Evolutionary conservation across 2,797 vertebrate species (phyloP).

Genomic region (Fratercula arctica): DNA sequence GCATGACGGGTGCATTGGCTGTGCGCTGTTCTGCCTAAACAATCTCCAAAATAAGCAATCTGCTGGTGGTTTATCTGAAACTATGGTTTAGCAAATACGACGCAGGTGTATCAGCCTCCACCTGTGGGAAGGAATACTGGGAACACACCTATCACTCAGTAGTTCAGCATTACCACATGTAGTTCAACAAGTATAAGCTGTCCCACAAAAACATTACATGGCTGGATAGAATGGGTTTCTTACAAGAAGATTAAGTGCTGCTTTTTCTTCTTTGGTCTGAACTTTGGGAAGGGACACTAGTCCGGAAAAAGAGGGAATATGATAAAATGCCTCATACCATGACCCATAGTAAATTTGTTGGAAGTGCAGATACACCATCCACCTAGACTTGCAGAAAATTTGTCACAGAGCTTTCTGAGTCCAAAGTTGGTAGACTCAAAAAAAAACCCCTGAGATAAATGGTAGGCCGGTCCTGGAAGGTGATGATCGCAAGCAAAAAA

Average conservation of each 20-base stretch:
- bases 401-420: background rate
- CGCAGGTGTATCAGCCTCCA: background rate
- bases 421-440: background rate
- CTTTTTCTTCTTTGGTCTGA: background rate
- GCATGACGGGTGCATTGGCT: background rate
- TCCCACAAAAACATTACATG: background rate
- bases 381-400: background rate
- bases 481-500: background rate
- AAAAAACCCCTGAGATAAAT: accelerated
- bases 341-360: background rate
- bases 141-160: background rate
- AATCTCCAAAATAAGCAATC: constrained; percentile 1
- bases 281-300: background rate
- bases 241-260: background rate
- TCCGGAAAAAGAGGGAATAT: background rate
- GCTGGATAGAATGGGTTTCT: background rate
- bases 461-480: background rate
- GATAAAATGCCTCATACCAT: background rate
- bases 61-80: background rate
- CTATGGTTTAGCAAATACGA: background rate
- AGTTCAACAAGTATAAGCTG: background rate
- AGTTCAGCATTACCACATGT: accelerated
- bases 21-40: background rate
- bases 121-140: background rate
- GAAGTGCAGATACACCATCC: background rate